A percentile compares a stretch with the other conserved stretches of the same genome.
These are phyloP conservation scores for Gymnoscopelus braueri DNA, from an alignment of 2,797 vertebrate genomes.

Conservation along the genomic window DNA sequence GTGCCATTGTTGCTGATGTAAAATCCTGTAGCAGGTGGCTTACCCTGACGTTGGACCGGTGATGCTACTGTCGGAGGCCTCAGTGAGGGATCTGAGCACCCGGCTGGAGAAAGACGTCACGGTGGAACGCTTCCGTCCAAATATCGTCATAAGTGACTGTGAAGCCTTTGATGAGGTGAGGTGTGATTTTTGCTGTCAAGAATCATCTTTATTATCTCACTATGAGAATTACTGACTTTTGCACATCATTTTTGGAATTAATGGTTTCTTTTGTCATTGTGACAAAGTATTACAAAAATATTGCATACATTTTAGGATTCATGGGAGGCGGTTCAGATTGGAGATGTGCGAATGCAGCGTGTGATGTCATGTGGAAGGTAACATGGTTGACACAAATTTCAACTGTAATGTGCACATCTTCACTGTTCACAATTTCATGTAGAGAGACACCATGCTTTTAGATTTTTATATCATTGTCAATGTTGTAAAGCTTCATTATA, in stretches of 20 bases:
- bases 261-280: background rate
- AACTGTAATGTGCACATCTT: background rate
- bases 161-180: conserved; percentile 88
- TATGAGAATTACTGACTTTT: too few relatives aligned
- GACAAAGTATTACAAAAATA: background rate
- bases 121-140: conserved; percentile 89
- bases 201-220: too few relatives aligned
- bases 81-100: conserved; percentile 86
- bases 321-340: conserved; percentile 91
- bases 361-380: conserved; percentile 90
- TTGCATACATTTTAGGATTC: conserved; percentile 82
- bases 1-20: background rate
- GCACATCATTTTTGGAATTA: background rate
- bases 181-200: background rate
- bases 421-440: background rate
- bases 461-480: too few relatives aligned
- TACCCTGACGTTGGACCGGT: conserved; percentile 88
- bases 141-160: conserved; percentile 87
- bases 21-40: conserved; percentile 76
- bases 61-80: conserved; percentile 90
- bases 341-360: conserved; percentile 84
- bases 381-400: conserved; percentile 27
- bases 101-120: conserved; percentile 84
- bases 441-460: background rate
- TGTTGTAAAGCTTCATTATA: too few relatives aligned